Evolutionary conservation across 37 sponge, comb jelly and placozoan species (phyloP), one percentile per base, ranked within the genome.

Genomic region (Ianthella basta): DNA sequence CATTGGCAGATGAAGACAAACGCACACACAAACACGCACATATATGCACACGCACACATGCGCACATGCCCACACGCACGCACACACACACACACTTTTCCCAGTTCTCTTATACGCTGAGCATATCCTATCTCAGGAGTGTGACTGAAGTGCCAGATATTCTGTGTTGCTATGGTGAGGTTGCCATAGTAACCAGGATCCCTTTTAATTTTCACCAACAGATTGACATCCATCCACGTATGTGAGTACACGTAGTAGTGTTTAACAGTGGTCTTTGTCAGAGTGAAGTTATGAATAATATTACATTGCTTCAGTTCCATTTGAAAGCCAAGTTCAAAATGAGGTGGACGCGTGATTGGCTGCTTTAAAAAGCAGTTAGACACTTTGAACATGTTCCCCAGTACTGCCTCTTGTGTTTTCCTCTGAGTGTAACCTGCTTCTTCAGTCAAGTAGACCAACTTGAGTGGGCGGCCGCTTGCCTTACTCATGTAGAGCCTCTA

Each of bases 81-180:
- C n/a, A 20, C 34, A 21, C 60, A 12, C 36, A 20, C 34, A 21
- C 60, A 12, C 36, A 91, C 94, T 56, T 89, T 93, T 40, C 91
- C 79, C 24, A 93, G 34, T 38, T 79, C 56, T 30, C 60, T 21
- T 44, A 90, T 57, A 53, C 94, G 79, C 6, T 83, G 19, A 4
- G 32, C 32, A 72, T 86, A 84, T 16, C 41, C 32, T 25, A 80
- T 81, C 40, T 54, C 80, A 25, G 20, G 29, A 4, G 82, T 0
- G 8, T 60, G 50, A 64, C 89, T 93, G 56, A 90, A 56, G 82
- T 93, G 90, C 94, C 94, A 93, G 34, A 93, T 81, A 33, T 93
- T 93, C 38, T 87, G 89, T 29, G 88, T 87, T 66, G 88, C 86
- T 53, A 89, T 53, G 1, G 36, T 84, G 34, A 91, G 40, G 21